A percentile compares a stretch with the other conserved stretches of the same genome.
These are phyloP conservation scores for Drosophila funebris DNA, from an alignment of 1,140 invertebrate species.

Conservation along the genomic window DNA sequence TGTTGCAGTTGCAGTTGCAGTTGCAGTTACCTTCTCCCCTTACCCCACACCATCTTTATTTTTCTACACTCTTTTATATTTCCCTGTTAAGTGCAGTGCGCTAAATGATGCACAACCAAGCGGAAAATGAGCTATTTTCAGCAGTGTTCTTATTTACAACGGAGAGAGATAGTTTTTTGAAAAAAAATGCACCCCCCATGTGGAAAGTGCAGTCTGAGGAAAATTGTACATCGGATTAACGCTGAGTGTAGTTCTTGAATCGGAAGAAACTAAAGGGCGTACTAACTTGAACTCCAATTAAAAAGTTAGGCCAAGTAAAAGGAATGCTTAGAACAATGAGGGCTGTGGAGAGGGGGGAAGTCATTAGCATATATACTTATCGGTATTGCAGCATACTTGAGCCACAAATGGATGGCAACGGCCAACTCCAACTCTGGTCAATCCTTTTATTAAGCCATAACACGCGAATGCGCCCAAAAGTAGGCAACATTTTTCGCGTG, in stretches of 20 bases:
- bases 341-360: not conserved
- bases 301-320: not conserved
- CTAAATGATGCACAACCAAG: slow-evolving; percentile 14
- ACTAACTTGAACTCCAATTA: not conserved
- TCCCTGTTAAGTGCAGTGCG: not conserved
- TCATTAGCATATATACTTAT: slow-evolving; percentile 6
- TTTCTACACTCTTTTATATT: not conserved
- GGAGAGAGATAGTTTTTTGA: too few relatives aligned
- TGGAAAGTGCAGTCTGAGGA: too few relatives aligned
- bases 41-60: too few relatives aligned
- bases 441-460: slow-evolving; percentile 34
- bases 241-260: too few relatives aligned
- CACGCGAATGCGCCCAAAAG: slow-evolving; percentile 47
- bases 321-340: not conserved
- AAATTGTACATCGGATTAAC: too few relatives aligned
- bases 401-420: not conserved
- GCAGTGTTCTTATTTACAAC: not conserved
- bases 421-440: slow-evolving; percentile 12
- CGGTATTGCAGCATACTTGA: not conserved
- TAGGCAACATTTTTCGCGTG: slow-evolving; percentile 26
- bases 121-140: not conserved
- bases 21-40: not conserved
- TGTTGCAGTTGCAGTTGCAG: slow-evolving; percentile 25
- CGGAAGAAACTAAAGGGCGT: not conserved
- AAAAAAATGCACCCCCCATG: too few relatives aligned